phyloP scores from a whole-genome alignment of 2,797 vertebrate species.

The Cyclopterus lumpus region DNA sequence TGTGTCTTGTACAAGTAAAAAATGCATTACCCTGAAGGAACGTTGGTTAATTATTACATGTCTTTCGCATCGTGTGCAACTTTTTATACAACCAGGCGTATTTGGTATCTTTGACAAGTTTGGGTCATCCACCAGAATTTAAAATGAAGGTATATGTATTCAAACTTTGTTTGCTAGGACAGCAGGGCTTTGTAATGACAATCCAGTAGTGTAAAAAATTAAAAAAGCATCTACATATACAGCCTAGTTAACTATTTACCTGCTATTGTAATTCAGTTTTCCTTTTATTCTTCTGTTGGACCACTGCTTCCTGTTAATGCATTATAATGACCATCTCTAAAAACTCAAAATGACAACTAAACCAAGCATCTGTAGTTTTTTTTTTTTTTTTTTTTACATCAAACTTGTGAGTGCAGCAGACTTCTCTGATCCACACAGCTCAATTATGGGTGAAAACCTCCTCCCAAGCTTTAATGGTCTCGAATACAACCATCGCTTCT shows the following conservation, averaged over 20 bases:
- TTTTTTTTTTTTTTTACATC: neutral
- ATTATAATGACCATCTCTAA: neutral
- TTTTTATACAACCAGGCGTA: neutral
- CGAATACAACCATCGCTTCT: slow-evolving; percentile 47
- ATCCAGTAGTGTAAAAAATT: neutral
- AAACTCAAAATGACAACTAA: neutral
- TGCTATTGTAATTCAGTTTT: neutral
- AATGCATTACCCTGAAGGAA: no score
- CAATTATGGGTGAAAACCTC: slow-evolving; percentile 6
- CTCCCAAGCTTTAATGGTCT: slow-evolving; percentile 5
- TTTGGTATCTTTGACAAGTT: neutral
- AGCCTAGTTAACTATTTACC: neutral
- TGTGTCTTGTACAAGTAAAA: no score
- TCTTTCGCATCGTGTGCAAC: neutral
- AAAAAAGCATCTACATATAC: neutral
- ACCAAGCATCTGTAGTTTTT: neutral
- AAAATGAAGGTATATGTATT: neutral
- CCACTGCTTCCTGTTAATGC: neutral
- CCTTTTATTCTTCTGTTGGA: neutral
- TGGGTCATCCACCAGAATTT: neutral
- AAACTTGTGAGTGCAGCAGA: neutral
- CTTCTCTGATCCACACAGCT: neutral
- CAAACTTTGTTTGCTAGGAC: neutral
- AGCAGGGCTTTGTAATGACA: neutral
- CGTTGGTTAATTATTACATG: no score